These are phyloP conservation scores for Oegoconia quadripuncta DNA, from an alignment of 2,888 invertebrate genomes.

Conservation along the genomic window DNA sequence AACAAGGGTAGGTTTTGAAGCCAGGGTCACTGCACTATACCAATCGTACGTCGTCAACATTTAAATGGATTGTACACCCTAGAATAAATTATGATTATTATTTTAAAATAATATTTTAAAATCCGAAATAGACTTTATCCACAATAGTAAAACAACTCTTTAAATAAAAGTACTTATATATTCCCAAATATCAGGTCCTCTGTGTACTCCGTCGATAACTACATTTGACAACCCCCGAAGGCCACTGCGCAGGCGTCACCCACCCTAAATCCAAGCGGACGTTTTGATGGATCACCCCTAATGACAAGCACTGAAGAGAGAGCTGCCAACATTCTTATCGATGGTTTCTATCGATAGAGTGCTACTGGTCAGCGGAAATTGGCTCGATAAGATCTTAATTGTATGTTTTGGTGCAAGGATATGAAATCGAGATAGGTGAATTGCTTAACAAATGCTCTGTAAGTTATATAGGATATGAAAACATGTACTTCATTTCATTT, in stretches of 20 bases:
- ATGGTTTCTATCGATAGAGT: conserved; percentile 26
- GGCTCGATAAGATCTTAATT: conserved; percentile 46
- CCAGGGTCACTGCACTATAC: no score
- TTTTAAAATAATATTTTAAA: no score
- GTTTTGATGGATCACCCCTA: conserved; percentile 79
- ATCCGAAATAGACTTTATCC: no score
- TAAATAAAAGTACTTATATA: background rate
- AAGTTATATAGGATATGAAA: no score
- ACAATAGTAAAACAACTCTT: background rate
- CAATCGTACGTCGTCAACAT: no score
- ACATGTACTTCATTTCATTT: no score
- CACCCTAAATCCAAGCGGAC: conserved; percentile 76
- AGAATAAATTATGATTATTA: no score
- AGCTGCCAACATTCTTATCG: conserved; percentile 33
- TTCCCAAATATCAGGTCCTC: background rate
- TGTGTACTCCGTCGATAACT: background rate
- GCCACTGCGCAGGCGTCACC: conserved; percentile 61
- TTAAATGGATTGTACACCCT: no score
- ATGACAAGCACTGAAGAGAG: conserved; percentile 75
- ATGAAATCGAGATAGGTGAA: conserved; percentile 19
- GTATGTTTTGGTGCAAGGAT: conserved; percentile 28
- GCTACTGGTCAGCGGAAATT: conserved; percentile 37
- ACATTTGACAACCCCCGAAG: background rate
- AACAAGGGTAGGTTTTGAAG: no score
- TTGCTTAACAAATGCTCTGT: no score